Evolutionary conservation across 2,888 invertebrate genomes (phyloP).

Genomic region (Cordilura impudica): DNA sequence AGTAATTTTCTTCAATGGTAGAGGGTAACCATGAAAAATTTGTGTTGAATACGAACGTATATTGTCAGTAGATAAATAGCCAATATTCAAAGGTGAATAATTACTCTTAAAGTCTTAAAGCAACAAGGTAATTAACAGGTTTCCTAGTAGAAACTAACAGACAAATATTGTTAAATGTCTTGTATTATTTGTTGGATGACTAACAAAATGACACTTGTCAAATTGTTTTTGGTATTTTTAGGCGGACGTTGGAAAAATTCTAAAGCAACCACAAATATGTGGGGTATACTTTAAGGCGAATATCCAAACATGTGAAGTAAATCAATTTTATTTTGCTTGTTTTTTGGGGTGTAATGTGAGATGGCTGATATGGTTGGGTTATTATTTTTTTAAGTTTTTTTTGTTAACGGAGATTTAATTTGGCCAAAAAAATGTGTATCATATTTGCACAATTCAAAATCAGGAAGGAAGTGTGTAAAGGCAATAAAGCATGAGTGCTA

Average conservation of each 20-base stretch:
- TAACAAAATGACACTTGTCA: conserved; percentile 52
- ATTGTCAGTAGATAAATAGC: conserved; percentile 52
- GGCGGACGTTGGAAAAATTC: conserved; percentile 3
- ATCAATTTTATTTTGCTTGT: conserved; percentile 19
- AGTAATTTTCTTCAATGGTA: conserved; percentile 51
- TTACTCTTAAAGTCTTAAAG: conserved; percentile 57
- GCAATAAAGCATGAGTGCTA: conserved; percentile 60
- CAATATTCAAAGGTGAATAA: conserved; percentile 63
- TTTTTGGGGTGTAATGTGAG: conserved; percentile 52
- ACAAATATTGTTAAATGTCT: conserved; percentile 56
- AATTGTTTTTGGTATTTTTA: conserved; percentile 48
- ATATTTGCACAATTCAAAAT: conserved; percentile 34
- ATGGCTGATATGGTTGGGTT: conserved; percentile 16
- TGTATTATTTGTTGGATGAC: conserved; percentile 51
- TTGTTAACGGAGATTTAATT: background rate
- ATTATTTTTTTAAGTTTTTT: conserved; percentile 10
- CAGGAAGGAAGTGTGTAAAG: conserved; percentile 43
- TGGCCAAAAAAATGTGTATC: conserved; percentile 30
- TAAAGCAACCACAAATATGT: background rate
- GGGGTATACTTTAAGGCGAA: conserved; percentile 31
- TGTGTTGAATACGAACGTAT: conserved; percentile 27
- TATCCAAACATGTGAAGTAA: conserved; percentile 27
- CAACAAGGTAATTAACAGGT: conserved; percentile 63
- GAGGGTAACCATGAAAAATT: conserved; percentile 63
- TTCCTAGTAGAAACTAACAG: conserved; percentile 37